Percentiles rank a stretch among this genome's conserved stretches.
Evolutionary conservation across 2,888 invertebrate species (phyloP).

Genomic region (Meteorus colon): DNA sequence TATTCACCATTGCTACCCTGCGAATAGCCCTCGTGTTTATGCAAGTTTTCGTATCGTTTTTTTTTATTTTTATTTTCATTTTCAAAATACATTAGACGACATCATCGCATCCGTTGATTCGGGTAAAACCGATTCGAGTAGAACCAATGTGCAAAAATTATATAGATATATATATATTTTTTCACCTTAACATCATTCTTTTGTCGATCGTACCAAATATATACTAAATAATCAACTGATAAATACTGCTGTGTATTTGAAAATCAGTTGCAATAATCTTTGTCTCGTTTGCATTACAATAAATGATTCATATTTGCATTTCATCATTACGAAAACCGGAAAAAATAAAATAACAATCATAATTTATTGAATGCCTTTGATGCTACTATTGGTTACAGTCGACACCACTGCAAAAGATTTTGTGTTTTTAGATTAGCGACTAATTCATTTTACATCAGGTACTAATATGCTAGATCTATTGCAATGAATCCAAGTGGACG

Average conservation of each 20-base stretch:
- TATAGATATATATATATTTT: slow-evolving; percentile 3
- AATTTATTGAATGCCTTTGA: slow-evolving; percentile 4
- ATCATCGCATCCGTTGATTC: slow-evolving; percentile 36
- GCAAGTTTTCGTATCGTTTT: background rate
- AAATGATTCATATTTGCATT: background rate
- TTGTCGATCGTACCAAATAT: background rate
- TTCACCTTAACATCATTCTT: slow-evolving; percentile 30
- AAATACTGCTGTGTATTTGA: background rate
- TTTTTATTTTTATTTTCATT: slow-evolving; percentile 4
- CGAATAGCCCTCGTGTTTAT: slow-evolving; percentile 17
- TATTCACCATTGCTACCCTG: slow-evolving; percentile 26
- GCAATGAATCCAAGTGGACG: slow-evolving; percentile 15
- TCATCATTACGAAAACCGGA: background rate
- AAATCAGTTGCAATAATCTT: slow-evolving; percentile 4
- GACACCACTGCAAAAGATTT: slow-evolving; percentile 34
- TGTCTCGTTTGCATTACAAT: background rate
- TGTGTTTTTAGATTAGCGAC: slow-evolving; percentile 9
- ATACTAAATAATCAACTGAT: background rate
- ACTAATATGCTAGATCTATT: slow-evolving; percentile 34
- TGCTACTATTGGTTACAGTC: background rate
- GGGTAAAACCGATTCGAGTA: slow-evolving; percentile 31
- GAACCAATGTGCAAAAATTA: slow-evolving; percentile 16
- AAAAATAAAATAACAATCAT: background rate
- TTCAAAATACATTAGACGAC: slow-evolving; percentile 21
- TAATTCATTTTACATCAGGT: slow-evolving; percentile 34